phyloP scores from a whole-genome alignment of 2,113 vertebrate species.

The Mormyrus iriodes region DNA sequence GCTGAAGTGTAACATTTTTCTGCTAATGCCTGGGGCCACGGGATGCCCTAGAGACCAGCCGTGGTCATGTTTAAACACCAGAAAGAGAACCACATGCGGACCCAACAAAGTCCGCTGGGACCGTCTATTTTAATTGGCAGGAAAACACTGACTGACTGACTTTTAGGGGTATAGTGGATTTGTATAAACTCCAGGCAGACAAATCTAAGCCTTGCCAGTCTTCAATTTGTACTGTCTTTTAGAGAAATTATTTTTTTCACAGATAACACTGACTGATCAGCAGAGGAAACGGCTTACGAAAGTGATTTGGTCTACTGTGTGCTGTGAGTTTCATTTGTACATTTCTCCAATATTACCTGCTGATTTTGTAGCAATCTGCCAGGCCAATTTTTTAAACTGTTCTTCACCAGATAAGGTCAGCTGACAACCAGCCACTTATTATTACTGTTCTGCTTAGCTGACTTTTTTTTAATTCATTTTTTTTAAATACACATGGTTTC shows the following conservation, averaged over 20 bases:
- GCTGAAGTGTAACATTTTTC: conserved; percentile 7
- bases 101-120: not conserved
- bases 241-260: not conserved
- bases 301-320: not conserved
- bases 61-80: conserved; percentile 9
- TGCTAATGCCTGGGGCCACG: conserved; percentile 9
- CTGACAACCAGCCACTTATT: not conserved
- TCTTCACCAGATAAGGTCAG: not conserved
- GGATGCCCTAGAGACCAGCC: not conserved
- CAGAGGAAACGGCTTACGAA: not conserved
- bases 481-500: not conserved
- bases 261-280: not conserved
- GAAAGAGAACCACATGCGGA: not conserved
- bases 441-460: not conserved
- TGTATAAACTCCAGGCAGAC: not conserved
- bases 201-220: not conserved
- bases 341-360: not conserved
- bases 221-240: not conserved
- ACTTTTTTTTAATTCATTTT: no score
- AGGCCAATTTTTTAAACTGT: not conserved
- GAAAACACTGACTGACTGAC: not conserved
- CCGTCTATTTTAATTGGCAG: conserved; percentile 7
- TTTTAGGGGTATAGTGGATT: not conserved
- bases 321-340: not conserved
- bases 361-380: not conserved